A percentile compares a stretch with the other conserved stretches of the same genome.
Evolutionary conservation across 2,797 vertebrate genomes (phyloP).

Genomic region (Hippopotamyrus pictus): DNA sequence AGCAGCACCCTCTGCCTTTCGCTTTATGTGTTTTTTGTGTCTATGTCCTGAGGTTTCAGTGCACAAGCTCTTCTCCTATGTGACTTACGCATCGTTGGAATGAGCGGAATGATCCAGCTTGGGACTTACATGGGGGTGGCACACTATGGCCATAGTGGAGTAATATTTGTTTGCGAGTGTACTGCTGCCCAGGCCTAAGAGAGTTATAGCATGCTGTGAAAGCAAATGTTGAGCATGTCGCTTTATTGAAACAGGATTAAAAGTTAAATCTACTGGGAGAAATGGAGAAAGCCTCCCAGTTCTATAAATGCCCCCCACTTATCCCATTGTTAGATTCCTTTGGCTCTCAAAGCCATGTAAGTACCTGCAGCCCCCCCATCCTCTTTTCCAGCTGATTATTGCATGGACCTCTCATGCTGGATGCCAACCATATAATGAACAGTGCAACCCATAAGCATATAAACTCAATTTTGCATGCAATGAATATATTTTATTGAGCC

Average conservation of each 20-base stretch:
- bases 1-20: background rate
- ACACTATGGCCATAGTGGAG: background rate
- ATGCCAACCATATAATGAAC: background rate
- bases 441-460: background rate
- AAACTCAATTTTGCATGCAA: background rate
- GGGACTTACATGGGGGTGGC: background rate
- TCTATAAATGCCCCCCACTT: constrained; percentile 29
- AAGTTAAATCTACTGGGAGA: constrained; percentile 35
- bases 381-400: constrained; percentile 17
- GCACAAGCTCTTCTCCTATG: background rate
- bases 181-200: constrained; percentile 27
- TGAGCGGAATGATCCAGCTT: background rate
- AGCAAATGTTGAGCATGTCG: background rate
- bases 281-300: constrained; percentile 16
- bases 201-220: constrained; percentile 4
- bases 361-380: background rate
- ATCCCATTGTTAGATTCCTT: constrained; percentile 40
- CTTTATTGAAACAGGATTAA: constrained; percentile 30
- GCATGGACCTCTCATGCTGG: constrained; percentile 17
- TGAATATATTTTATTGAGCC: background rate
- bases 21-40: background rate
- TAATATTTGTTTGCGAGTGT: constrained; percentile 22
- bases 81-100: background rate
- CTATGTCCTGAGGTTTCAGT: background rate
- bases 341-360: constrained; percentile 29